Conservation (phyloP, 2,113 vertebrate genomes). For the Apus apus region DNA sequence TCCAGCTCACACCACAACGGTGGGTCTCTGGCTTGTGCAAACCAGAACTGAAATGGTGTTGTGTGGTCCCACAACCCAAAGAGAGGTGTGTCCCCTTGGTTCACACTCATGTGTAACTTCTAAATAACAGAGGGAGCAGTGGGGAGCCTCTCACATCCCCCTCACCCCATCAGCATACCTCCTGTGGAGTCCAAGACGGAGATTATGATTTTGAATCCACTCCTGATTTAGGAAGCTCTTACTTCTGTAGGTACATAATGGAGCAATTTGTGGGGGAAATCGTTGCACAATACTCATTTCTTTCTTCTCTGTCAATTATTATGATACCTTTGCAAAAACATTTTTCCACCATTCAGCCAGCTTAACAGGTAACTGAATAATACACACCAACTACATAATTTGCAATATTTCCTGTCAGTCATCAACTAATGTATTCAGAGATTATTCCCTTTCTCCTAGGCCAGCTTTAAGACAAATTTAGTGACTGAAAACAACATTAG, state of each 20-base stretch:
- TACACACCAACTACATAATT: background rate
- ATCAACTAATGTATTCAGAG: conserved; percentile 37
- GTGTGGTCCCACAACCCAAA: background rate
- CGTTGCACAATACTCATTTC: background rate
- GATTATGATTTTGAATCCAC: background rate
- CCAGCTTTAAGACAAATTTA: conserved; percentile 31
- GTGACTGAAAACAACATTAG: conserved; percentile 51
- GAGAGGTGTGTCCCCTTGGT: too few relatives aligned
- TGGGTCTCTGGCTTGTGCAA: background rate
- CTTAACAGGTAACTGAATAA: conserved; percentile 45
- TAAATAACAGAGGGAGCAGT: background rate
- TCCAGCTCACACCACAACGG: background rate
- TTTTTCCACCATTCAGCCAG: conserved; percentile 12
- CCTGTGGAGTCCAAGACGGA: background rate
- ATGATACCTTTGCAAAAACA: background rate
- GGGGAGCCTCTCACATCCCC: background rate
- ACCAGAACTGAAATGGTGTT: background rate
- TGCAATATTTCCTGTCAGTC: conserved; percentile 56
- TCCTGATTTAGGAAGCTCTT: background rate
- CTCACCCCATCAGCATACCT: background rate
- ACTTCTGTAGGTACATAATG: background rate
- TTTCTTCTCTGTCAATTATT: conserved; percentile 1
- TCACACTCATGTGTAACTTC: rapidly evolving
- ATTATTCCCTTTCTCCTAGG: background rate
- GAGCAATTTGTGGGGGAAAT: background rate